These are phyloP conservation scores for Otolemur crassicaudatus DNA, from an alignment of 2,797 vertebrate genomes.

Conservation along the genomic window DNA sequence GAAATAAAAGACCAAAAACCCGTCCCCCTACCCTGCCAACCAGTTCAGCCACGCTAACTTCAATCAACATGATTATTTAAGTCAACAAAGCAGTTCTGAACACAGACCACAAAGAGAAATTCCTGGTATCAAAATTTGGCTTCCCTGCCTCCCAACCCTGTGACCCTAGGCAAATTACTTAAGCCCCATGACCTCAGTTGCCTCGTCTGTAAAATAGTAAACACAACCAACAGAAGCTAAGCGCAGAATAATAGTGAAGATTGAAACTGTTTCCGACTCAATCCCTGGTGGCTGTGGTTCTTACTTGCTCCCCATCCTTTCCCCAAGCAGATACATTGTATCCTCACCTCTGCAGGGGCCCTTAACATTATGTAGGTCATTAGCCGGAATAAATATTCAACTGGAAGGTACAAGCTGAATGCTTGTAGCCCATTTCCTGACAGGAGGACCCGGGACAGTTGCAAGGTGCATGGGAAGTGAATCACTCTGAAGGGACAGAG, in stretches of 20 bases:
- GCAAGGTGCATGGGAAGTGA: not conserved
- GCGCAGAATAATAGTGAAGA: not conserved
- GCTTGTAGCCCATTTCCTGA: not conserved
- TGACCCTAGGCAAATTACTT: not conserved
- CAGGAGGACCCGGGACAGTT: not conserved
- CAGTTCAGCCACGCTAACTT: not conserved
- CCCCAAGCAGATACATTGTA: not conserved
- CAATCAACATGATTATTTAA: not conserved
- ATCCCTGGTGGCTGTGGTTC: not conserved
- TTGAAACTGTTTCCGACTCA: not conserved
- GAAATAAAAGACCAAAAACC: not conserved
- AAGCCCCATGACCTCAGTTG: constrained; percentile 7
- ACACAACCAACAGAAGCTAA: not conserved
- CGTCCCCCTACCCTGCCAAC: not conserved
- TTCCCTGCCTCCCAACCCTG: not conserved
- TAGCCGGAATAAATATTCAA: not conserved
- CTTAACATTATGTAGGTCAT: not conserved
- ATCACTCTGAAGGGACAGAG: constrained; percentile 20
- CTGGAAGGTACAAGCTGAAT: not conserved
- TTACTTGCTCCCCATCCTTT: not conserved
- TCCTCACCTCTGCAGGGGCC: not conserved
- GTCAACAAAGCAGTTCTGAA: not conserved
- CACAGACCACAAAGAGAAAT: not conserved
- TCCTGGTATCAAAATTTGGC: not conserved
- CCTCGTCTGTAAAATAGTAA: constrained; percentile 30